Conservation (phyloP, 2,113 vertebrate species). For the Peromyscus leucopus region DNA sequence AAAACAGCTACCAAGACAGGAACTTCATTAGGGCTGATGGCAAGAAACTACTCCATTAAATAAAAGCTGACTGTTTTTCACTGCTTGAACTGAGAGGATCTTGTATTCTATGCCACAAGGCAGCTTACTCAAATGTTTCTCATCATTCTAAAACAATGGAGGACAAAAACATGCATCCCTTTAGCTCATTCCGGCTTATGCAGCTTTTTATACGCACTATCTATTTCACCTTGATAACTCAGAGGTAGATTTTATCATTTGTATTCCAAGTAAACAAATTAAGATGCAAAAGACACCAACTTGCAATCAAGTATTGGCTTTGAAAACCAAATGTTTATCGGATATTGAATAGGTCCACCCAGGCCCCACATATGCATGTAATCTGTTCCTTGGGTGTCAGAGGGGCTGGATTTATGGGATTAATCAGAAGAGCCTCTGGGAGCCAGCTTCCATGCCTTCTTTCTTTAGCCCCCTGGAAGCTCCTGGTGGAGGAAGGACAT, state of each 20-base stretch:
- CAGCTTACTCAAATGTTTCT: background rate
- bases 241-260: background rate
- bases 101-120: background rate
- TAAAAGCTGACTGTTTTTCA: background rate
- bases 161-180: background rate
- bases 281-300: background rate
- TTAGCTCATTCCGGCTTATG: background rate
- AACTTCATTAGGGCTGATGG: background rate
- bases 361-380: background rate
- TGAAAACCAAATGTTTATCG: background rate
- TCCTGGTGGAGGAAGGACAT: background rate
- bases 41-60: conserved; percentile 5
- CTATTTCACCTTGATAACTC: background rate
- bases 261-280: conserved; percentile 7
- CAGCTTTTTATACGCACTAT: background rate
- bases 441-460: background rate
- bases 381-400: background rate
- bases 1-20: background rate
- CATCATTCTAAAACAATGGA: conserved; percentile 19
- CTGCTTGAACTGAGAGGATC: conserved; percentile 16
- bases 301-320: background rate
- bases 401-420: background rate
- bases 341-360: background rate
- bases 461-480: background rate
- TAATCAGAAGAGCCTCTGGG: background rate